Base-by-base conservation (phyloP, 2,888 invertebrate species). In the Eucera pruinosa region DNA sequence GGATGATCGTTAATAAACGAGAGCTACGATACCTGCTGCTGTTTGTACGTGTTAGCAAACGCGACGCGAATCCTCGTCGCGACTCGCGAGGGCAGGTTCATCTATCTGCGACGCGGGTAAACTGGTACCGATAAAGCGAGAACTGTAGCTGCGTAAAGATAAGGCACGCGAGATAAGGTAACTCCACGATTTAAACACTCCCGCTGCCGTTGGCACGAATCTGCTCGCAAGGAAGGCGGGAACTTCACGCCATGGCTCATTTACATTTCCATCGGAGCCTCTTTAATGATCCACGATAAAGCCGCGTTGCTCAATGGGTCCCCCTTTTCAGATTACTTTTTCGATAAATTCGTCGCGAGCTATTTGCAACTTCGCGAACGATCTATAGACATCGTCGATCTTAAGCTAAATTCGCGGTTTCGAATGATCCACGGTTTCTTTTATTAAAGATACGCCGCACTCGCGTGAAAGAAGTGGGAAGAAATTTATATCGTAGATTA, bases 161-260 rank as follows among this genome's bases (percentile, higher is more conserved):
- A 82, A 81, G 80, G 57, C 13, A 39, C 45, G 20, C 48, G 68
- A 58, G 75, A 82, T 82, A 82, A 76, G 67, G 30, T n/a, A 64
- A 57, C 66, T 57, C 45, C 54, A 69, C 72, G 79, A 81, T 82
- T 81, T 81, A 81, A 82, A 72, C 71, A 79, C 81, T 81, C 58
- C 76, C 36, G 71, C 70, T 64, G 75, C 64, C 67, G 75, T 60
- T 66, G 67, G 47, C 75, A 43, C 47, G 78, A 52, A 73, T 78
- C 65, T 50, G 0, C 36, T 47, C 36, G 33, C 64, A 52, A 48
- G 25, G n/a, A 20, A 33, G 67, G 71, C 64, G 61, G 70, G 57
- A 75, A 72, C 39, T 67, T 77, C 61, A 52, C 80, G 77, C 65
- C 72, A 55, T 62, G 67, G 45, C 65, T 80, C 77, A 73, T 81